Evolutionary conservation across 2,113 vertebrate genomes (phyloP), one percentile per base, ranked within the genome.

Genomic region (Corythaeola cristata): DNA sequence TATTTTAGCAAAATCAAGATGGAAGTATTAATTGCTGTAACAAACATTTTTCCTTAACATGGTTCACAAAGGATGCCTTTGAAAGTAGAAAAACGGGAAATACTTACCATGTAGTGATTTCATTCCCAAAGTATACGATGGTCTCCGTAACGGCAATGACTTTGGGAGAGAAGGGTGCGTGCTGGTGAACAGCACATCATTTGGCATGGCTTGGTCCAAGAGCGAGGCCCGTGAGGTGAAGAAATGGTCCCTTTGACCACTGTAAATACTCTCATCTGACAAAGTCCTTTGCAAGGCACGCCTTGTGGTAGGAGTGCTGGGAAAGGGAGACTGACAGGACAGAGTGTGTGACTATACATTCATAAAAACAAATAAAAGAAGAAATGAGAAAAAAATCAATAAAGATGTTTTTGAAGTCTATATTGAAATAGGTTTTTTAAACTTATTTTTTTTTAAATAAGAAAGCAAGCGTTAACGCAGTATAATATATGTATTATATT

Each of bases 191-290:
- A 99, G 98, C 71, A 99, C 99, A 26, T 99, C 99, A 2, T 98
- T 98, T 88, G 99, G 98, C 71, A 98, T 97, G 92, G 99, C 98
- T 83, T 99, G 98, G 94, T 99, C 99, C 90, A 99, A 85, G 33
- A 98, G 97, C 0, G 98, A 98, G 76, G 77, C 96, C 41, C 98
- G 97, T 0, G 98, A 98, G 90, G 97, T 75, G 94, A 99, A 98
- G 52, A 98, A 98, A 21, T 98, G 98, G 49, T 99, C 99, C 94
- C 99, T 98, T 91, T 99, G 99, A 68, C 99, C 98, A 33, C 99
- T 99, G 98, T 99, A 99, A 97, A 99, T 99, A 67, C 99, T 99
- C 98, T 99, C 99, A 24, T 99, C 99, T 8, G 99, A 99, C 95
- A 99, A 97, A 8, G 99, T 99, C 75, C 99, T 98, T 97, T 99